Percentiles rank a stretch among this genome's conserved stretches.
phyloP scores from a whole-genome alignment of 2,888 invertebrate genomes.

The Trachelus stipa region DNA sequence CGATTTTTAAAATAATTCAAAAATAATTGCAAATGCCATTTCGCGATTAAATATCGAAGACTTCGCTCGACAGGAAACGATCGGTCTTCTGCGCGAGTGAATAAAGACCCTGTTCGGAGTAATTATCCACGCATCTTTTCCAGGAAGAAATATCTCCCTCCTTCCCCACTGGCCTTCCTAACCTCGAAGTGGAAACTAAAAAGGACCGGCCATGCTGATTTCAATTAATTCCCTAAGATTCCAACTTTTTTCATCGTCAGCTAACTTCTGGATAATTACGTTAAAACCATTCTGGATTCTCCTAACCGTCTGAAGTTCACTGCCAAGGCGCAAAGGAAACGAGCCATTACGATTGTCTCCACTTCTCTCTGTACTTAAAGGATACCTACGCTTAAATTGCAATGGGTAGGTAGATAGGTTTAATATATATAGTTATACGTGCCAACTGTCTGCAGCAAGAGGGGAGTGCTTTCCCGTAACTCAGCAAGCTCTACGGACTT shows the following conservation, averaged over 20 bases:
- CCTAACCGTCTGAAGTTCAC: neutral
- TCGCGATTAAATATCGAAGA: neutral
- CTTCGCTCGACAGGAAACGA: neutral
- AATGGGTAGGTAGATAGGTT: neutral
- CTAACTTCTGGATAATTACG: neutral
- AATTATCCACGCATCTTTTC: slow-evolving; percentile 32
- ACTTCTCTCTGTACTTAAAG: slow-evolving; percentile 3
- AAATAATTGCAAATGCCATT: neutral
- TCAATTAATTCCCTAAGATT: slow-evolving; percentile 49
- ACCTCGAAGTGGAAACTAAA: neutral
- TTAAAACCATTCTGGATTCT: neutral
- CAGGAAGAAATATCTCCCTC: neutral
- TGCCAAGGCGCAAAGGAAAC: slow-evolving; percentile 26
- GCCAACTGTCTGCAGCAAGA: neutral
- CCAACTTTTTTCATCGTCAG: slow-evolving; percentile 30
- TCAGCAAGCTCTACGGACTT: neutral
- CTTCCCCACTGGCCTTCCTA: too few species aligned
- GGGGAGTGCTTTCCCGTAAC: neutral
- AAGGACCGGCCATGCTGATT: slow-evolving; percentile 44
- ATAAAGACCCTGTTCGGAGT: neutral
- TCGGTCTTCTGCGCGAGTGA: neutral
- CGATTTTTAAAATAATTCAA: neutral
- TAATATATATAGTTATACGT: neutral
- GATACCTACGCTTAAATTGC: neutral
- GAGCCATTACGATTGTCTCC: slow-evolving; percentile 36